phyloP scores from a whole-genome alignment of 2,888 invertebrate genomes.

The Argyra leucocephala region DNA sequence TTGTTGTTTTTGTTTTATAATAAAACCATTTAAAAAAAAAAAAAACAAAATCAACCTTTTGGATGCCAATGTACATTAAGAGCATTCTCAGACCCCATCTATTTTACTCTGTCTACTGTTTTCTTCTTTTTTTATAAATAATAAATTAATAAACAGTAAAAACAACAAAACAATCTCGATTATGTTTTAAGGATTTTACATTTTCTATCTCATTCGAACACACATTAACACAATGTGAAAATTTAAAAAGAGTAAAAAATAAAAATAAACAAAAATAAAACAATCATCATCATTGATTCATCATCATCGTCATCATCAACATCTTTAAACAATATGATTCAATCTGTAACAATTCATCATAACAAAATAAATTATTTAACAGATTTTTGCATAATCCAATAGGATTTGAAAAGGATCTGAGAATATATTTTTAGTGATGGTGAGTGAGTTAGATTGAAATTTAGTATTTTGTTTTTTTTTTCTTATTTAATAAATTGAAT shows the following conservation, averaged over 20 bases:
- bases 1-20: not conserved
- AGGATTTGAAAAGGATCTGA: constrained; percentile 8
- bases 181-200: not conserved
- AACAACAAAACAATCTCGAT: not conserved
- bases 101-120: no score
- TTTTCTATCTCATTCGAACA: not conserved
- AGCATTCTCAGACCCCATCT: not conserved
- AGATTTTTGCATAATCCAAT: constrained; percentile 21
- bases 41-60: constrained; percentile 2
- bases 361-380: constrained; percentile 20
- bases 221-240: not conserved
- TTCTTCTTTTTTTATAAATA: no score
- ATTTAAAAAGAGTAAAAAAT: not conserved
- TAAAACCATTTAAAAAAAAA: no score
- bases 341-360: constrained; percentile 19
- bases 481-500: no score
- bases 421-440: not conserved
- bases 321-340: constrained; percentile 2
- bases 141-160: not conserved
- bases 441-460: no score
- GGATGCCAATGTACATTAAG: not conserved
- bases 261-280: not conserved
- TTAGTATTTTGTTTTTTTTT: no score
- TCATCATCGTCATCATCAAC: no score
- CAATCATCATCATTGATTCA: not conserved